Evolutionary conservation across 2,113 vertebrate species (phyloP).

Genomic region (Euleptes europaea): DNA sequence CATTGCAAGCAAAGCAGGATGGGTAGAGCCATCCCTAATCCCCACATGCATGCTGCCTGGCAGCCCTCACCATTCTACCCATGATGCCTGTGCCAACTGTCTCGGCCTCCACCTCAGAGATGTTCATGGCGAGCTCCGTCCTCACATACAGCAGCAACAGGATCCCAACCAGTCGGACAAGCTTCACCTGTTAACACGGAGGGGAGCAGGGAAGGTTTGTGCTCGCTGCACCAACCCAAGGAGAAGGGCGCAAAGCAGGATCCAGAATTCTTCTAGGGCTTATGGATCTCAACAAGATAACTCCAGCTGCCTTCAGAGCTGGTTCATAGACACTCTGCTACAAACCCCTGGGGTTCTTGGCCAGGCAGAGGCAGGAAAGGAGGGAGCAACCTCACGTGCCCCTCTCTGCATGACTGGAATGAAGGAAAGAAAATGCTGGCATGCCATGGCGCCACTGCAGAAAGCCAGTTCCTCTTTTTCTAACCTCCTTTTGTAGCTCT

Average conservation of each 20-base stretch:
- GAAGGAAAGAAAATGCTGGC: neutral
- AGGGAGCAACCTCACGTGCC: neutral
- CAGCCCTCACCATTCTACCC: constrained; percentile 92
- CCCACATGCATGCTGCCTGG: neutral
- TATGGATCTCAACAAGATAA: neutral
- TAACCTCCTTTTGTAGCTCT: neutral
- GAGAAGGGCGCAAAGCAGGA: neutral
- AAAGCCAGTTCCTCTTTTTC: neutral
- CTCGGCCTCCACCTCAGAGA: constrained; percentile 90
- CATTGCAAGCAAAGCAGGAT: neutral
- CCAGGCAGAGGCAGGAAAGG: no score
- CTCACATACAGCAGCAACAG: constrained; percentile 93
- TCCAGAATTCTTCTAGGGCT: neutral
- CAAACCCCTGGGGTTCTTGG: neutral
- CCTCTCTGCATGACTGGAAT: neutral
- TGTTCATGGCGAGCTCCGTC: constrained; percentile 83
- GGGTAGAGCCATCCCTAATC: neutral
- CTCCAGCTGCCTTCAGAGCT: neutral
- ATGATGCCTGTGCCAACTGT: constrained; percentile 97
- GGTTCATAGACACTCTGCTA: neutral
- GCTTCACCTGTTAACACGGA: constrained; percentile 83
- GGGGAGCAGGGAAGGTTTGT: neutral
- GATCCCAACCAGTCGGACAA: constrained; percentile 92
- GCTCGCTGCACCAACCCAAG: neutral
- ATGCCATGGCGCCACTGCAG: neutral